Conservation (phyloP, 2,888 invertebrate genomes). For the Epinotia brunnichana region DNA sequence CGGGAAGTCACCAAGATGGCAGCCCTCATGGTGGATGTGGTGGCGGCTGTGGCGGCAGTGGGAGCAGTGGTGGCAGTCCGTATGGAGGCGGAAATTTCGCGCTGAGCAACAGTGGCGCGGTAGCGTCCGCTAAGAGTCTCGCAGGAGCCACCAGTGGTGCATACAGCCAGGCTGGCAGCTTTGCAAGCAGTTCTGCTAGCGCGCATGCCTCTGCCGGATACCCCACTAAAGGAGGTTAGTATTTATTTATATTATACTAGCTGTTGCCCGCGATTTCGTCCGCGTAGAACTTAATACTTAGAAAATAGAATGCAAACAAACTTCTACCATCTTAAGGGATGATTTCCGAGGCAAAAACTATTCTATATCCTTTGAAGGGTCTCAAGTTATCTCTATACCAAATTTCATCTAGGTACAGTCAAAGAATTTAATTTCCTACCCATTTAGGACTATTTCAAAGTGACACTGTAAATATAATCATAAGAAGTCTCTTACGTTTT, state of each 20-base stretch:
- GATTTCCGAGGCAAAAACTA: too few species aligned
- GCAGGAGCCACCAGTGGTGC: constrained; percentile 56
- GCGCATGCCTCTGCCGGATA: constrained; percentile 70
- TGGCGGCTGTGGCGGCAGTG: constrained; percentile 56
- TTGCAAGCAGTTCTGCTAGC: constrained; percentile 69
- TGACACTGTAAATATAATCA: too few species aligned
- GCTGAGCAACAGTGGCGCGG: constrained; percentile 46
- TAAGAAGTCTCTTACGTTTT: too few species aligned
- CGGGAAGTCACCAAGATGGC: constrained; percentile 46
- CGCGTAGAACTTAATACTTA: too few species aligned
- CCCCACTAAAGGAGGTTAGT: constrained; percentile 69
- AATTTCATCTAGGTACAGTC: too few species aligned
- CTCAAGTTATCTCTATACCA: too few species aligned
- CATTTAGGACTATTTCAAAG: too few species aligned
- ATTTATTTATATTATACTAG: not conserved
- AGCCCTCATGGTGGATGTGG: constrained; percentile 55
- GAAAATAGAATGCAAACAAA: too few species aligned
- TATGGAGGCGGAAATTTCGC: constrained; percentile 47
- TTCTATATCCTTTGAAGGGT: too few species aligned
- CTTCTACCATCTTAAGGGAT: too few species aligned
- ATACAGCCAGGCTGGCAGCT: constrained; percentile 58
- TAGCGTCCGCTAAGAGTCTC: constrained; percentile 62
- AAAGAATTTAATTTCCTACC: too few species aligned
- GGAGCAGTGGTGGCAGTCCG: constrained; percentile 50
- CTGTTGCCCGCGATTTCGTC: too few species aligned